These are phyloP conservation scores for Sminthurides bifidus DNA, from an alignment of 1,140 invertebrate species.

Conservation along the genomic window DNA sequence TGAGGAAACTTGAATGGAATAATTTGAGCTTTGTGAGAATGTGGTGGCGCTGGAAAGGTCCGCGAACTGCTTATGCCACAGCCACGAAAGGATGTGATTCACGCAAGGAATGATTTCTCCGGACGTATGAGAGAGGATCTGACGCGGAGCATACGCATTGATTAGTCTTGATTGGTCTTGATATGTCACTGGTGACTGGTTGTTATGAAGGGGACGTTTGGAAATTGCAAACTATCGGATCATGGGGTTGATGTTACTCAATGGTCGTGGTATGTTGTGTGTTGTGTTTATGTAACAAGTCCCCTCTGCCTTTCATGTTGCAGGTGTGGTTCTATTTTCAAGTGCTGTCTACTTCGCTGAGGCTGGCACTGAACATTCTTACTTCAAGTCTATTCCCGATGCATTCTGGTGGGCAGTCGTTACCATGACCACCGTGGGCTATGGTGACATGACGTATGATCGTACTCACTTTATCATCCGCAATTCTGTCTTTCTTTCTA, in stretches of 20 bases:
- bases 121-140: no score
- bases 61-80: no score
- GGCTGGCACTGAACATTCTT: constrained; percentile 85
- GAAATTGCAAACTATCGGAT: background rate
- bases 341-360: constrained; percentile 98
- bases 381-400: constrained; percentile 95
- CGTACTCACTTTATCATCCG: constrained; percentile 45
- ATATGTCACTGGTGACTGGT: no score
- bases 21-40: no score
- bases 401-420: constrained; percentile 94
- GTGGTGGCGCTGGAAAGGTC: no score
- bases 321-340: constrained; percentile 95
- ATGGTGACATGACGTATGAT: constrained; percentile 99
- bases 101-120: no score
- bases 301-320: constrained; percentile 37
- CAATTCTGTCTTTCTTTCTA: background rate
- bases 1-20: no score
- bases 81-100: no score
- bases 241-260: constrained; percentile 59
- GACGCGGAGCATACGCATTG: no score
- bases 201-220: background rate
- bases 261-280: constrained; percentile 14
- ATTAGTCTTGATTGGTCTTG: no score
- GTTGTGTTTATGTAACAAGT: constrained; percentile 19
- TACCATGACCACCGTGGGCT: constrained; percentile 91